Evolutionary conservation across 2,113 vertebrate species (phyloP).

Genomic region (Phylloscopus trochilus): DNA sequence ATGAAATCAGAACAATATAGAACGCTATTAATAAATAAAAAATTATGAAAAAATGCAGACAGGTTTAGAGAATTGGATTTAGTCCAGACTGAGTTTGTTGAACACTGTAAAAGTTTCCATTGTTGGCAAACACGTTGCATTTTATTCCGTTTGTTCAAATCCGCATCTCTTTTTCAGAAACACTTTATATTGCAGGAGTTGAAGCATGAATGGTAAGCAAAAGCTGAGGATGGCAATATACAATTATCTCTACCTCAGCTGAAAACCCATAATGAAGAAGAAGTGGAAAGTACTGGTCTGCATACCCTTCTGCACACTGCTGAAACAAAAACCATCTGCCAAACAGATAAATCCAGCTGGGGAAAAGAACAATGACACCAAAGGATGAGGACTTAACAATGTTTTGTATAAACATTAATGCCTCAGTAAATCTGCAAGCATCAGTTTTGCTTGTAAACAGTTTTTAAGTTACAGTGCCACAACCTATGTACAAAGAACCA

Average conservation of each 20-base stretch:
- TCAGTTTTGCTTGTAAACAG: not conserved
- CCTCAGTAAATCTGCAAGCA: not conserved
- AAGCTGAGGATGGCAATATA: not conserved
- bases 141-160: not conserved
- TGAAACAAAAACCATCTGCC: not conserved
- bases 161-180: not conserved
- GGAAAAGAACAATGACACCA: not conserved
- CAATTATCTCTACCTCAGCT: not conserved
- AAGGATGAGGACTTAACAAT: not conserved
- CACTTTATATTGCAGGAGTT: not conserved
- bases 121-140: not conserved
- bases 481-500: not conserved
- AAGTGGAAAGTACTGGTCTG: not conserved
- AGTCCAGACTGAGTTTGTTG: not conserved
- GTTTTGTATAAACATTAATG: not conserved
- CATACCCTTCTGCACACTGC: accelerated
- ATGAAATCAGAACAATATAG: not conserved
- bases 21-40: not conserved
- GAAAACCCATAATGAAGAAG: not conserved
- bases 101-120: not conserved
- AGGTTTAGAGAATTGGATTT: not conserved
- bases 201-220: not conserved
- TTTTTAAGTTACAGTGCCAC: not conserved
- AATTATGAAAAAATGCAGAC: not conserved
- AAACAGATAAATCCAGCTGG: not conserved